Conservation (phyloP, 2,113 vertebrate species). For the Motacilla alba region DNA sequence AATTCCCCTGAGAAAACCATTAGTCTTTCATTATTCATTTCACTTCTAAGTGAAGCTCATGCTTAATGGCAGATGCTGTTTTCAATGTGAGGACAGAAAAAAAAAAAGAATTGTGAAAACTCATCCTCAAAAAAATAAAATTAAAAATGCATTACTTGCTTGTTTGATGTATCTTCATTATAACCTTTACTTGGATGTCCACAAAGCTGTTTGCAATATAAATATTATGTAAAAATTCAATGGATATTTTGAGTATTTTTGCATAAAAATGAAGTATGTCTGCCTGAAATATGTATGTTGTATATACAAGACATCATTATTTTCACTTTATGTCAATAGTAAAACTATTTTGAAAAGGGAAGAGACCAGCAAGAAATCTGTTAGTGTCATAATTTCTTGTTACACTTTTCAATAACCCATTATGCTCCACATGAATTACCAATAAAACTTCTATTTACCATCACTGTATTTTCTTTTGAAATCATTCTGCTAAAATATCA, state of each 20-base stretch:
- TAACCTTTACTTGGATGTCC: background rate
- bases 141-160: background rate
- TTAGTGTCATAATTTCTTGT: background rate
- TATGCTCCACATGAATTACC: background rate
- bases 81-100: background rate
- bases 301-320: background rate
- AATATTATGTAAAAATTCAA: background rate
- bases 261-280: background rate
- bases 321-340: background rate
- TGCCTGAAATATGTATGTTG: background rate
- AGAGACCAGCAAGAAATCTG: background rate
- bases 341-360: background rate
- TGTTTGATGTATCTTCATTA: background rate
- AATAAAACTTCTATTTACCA: background rate
- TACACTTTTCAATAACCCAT: background rate
- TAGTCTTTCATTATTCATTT: background rate
- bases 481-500: background rate
- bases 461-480: background rate
- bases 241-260: background rate
- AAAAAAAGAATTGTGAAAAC: background rate
- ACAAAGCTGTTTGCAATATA: background rate
- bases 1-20: background rate
- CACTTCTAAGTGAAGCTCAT: background rate
- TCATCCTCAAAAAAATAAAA: background rate
- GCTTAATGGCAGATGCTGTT: background rate